Conservation (phyloP, 2,797 vertebrate species). For the Poecilia wingei region DNA sequence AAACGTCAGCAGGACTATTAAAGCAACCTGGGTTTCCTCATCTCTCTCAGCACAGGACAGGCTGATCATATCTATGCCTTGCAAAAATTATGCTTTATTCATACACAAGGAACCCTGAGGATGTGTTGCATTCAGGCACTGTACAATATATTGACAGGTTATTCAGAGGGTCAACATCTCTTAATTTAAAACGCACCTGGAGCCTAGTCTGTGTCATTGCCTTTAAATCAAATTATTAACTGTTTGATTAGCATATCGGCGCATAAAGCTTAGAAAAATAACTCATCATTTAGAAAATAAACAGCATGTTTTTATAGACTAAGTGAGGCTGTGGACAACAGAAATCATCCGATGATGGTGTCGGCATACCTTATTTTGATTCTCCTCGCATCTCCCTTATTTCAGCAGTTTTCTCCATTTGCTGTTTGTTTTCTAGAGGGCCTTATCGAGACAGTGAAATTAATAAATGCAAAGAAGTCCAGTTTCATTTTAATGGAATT, state of each 20-base stretch:
- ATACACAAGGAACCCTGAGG: not conserved
- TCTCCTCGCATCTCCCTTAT: constrained; percentile 18
- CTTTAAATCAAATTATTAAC: not conserved
- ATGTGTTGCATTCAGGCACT: not conserved
- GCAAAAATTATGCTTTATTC: not conserved
- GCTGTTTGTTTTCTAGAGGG: constrained; percentile 58
- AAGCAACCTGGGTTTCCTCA: not conserved
- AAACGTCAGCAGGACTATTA: not conserved
- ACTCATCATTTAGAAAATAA: not conserved
- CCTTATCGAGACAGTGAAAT: constrained; percentile 54
- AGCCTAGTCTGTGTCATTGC: not conserved
- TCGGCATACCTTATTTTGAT: constrained; percentile 7
- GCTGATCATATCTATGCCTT: not conserved
- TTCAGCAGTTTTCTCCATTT: constrained; percentile 26
- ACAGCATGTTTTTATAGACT: not conserved
- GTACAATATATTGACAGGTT: not conserved
- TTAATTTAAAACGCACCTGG: not conserved
- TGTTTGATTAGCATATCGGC: not conserved
- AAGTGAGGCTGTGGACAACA: not conserved
- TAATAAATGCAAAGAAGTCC: constrained; percentile 64
- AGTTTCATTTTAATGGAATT: constrained; percentile 72
- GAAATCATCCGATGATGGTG: constrained; percentile 1
- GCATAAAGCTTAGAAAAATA: not conserved
- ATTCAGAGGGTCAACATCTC: not conserved
- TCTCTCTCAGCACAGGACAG: not conserved